phyloP scores from a whole-genome alignment of 2,888 invertebrate genomes.

The Leptinotarsa tumamoca region DNA sequence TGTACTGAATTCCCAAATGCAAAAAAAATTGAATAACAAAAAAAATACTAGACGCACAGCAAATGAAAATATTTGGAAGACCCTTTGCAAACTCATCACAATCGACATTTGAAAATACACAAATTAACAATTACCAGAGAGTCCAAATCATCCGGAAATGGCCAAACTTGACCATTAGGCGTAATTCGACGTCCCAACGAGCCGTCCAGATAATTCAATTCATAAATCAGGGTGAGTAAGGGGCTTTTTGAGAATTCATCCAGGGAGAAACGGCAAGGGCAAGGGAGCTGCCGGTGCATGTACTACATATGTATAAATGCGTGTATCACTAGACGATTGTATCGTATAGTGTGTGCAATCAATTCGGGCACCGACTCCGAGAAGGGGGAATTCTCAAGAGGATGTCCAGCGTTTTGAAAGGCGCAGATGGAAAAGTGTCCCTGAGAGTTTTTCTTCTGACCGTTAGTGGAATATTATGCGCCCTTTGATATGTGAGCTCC shows the following conservation, averaged over 20 bases:
- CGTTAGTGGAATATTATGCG: slow-evolving; percentile 65
- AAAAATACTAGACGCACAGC: background rate
- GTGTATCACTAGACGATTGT: slow-evolving; percentile 56
- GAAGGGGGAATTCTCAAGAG: slow-evolving; percentile 54
- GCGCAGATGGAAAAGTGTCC: slow-evolving; percentile 63
- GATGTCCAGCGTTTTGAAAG: slow-evolving; percentile 64
- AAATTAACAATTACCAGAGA: background rate
- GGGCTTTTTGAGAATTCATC: slow-evolving; percentile 44
- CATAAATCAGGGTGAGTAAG: slow-evolving; percentile 42
- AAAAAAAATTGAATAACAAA: too few species aligned
- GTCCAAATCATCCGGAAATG: background rate
- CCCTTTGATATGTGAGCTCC: slow-evolving; percentile 67
- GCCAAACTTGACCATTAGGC: slow-evolving; percentile 11
- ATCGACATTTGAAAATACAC: too few species aligned
- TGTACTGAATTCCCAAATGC: too few species aligned
- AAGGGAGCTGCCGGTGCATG: slow-evolving; percentile 31
- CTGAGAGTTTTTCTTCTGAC: slow-evolving; percentile 51
- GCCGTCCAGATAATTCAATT: slow-evolving; percentile 39
- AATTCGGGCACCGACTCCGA: slow-evolving; percentile 65
- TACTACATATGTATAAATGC: slow-evolving; percentile 45
- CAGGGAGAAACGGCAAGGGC: slow-evolving; percentile 35
- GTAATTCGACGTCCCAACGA: slow-evolving; percentile 5
- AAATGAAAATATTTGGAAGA: background rate
- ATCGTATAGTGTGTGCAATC: slow-evolving; percentile 65
- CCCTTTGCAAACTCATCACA: too few species aligned